Evolutionary conservation across 1,140 invertebrate species (phyloP).

Genomic region (Pemphigus obesinymphae): DNA sequence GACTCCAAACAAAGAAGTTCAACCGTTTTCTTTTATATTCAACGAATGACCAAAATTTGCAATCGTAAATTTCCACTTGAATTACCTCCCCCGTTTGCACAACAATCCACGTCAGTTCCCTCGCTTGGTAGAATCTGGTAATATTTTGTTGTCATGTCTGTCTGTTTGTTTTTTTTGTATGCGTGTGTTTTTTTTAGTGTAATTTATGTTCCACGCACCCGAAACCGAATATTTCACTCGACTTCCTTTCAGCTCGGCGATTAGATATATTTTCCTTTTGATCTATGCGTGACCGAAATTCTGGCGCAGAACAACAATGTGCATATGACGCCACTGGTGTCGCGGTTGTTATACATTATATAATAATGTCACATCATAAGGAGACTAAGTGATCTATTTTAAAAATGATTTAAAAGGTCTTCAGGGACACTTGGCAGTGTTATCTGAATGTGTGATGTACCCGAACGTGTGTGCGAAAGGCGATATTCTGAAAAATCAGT

Average conservation of each 20-base stretch:
- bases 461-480: background rate
- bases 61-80: conserved; percentile 27
- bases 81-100: background rate
- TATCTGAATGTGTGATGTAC: no score
- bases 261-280: conserved; percentile 30
- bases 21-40: background rate
- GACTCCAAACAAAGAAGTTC: background rate
- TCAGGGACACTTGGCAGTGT: background rate
- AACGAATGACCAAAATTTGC: background rate
- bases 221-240: conserved; percentile 4
- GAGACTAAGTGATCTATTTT: background rate
- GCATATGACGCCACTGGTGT: background rate
- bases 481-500: background rate
- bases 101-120: background rate
- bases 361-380: background rate
- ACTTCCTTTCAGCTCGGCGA: background rate
- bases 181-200: background rate
- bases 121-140: background rate
- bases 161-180: background rate
- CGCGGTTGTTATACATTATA: background rate
- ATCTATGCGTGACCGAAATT: conserved; percentile 35
- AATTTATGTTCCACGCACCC: conserved; percentile 8
- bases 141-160: conserved; percentile 24
- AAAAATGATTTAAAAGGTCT: background rate
- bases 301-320: conserved; percentile 18